phyloP scores from a whole-genome alignment of 2,888 invertebrate species.

The Drosophila mayaguana region DNA sequence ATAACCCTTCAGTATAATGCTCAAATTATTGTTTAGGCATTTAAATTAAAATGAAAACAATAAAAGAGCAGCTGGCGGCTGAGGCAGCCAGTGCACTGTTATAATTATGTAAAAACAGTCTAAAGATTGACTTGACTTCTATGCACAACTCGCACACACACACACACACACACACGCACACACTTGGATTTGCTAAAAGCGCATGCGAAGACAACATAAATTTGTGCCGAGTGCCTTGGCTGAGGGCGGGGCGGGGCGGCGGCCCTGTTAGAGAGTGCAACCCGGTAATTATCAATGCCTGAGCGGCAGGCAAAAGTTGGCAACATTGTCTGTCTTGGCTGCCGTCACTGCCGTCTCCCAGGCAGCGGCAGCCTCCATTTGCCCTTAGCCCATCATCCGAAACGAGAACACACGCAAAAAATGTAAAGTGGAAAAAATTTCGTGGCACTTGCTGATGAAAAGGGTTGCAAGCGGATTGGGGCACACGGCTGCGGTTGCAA shows the following conservation, averaged over 20 bases:
- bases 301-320: slow-evolving; percentile 63
- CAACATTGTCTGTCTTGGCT: slow-evolving; percentile 72
- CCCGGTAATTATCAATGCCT: slow-evolving; percentile 79
- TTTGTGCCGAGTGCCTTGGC: slow-evolving; percentile 37
- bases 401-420: slow-evolving; percentile 74
- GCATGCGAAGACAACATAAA: slow-evolving; percentile 76
- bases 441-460: slow-evolving; percentile 62
- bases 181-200: slow-evolving; percentile 41
- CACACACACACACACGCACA: slow-evolving; percentile 18
- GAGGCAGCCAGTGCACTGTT: slow-evolving; percentile 66
- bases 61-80: slow-evolving; percentile 55
- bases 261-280: slow-evolving; percentile 46
- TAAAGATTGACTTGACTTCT: slow-evolving; percentile 80
- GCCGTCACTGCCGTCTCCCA: slow-evolving; percentile 9
- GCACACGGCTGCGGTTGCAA: slow-evolving; percentile 5
- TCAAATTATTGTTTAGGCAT: slow-evolving; percentile 80
- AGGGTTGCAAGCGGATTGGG: slow-evolving; percentile 21
- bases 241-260: background rate
- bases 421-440: slow-evolving; percentile 73
- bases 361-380: slow-evolving; percentile 39
- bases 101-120: slow-evolving; percentile 81
- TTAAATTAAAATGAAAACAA: slow-evolving; percentile 75
- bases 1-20: slow-evolving; percentile 73
- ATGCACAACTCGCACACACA: slow-evolving; percentile 32
- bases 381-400: slow-evolving; percentile 58